phyloP scores from a whole-genome alignment of 1,140 invertebrate genomes.

The Acromyrmex echinatior region DNA sequence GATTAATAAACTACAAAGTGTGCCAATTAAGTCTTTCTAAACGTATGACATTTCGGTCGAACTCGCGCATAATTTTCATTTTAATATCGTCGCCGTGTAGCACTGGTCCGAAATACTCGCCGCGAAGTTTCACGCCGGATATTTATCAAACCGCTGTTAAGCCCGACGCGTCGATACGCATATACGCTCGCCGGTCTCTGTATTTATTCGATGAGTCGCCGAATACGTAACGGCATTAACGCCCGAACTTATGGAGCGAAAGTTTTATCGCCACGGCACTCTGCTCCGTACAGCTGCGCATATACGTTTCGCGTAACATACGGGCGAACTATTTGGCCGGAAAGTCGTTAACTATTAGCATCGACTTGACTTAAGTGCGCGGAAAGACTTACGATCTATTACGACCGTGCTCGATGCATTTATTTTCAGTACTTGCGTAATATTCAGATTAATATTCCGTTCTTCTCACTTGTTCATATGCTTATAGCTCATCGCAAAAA shows the following conservation, averaged over 20 bases:
- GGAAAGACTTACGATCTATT: conserved; percentile 33
- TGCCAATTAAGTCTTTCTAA: background rate
- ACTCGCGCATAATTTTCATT: conserved; percentile 20
- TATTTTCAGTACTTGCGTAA: conserved; percentile 36
- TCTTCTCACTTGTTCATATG: background rate
- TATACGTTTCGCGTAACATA: conserved; percentile 60
- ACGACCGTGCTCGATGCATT: conserved; percentile 43
- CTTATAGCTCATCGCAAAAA: background rate
- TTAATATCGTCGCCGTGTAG: conserved; percentile 28
- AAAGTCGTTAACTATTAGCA: conserved; percentile 64
- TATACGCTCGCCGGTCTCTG: conserved; percentile 4
- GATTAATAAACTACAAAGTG: conserved; percentile 31
- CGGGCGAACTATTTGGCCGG: conserved; percentile 61
- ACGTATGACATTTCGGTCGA: conserved; percentile 7
- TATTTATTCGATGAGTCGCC: conserved; percentile 68
- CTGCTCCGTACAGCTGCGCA: conserved; percentile 66
- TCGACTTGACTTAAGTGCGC: conserved; percentile 53
- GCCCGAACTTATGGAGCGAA: conserved; percentile 73
- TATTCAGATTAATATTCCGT: conserved; percentile 16
- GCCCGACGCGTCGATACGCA: conserved; percentile 23
- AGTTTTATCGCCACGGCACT: conserved; percentile 69
- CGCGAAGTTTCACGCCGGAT: conserved; percentile 25
- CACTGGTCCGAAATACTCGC: conserved; percentile 15
- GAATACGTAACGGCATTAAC: conserved; percentile 73
- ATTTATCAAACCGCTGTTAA: conserved; percentile 64